Evolutionary conservation across 2,113 vertebrate species (phyloP).

Genomic region (Morone saxatilis): DNA sequence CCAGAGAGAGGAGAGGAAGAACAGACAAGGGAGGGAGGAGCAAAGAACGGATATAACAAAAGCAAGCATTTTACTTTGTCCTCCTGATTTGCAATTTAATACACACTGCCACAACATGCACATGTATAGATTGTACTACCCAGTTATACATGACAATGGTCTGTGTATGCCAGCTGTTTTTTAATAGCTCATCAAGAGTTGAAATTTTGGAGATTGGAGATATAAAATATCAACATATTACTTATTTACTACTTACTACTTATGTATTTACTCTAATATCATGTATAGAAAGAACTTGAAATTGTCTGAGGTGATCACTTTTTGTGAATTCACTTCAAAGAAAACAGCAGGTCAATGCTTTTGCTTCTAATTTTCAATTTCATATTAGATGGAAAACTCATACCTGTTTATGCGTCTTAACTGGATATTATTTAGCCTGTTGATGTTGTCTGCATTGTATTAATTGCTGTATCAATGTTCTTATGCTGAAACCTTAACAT

Average conservation of each 20-base stretch:
- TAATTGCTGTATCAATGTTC: background rate
- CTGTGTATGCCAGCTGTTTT: background rate
- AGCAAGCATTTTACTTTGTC: conserved; percentile 57
- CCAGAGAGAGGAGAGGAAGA: conserved; percentile 41
- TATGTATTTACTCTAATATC: background rate
- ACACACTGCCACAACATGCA: conserved; percentile 55
- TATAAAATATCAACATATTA: too few species aligned
- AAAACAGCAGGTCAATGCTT: background rate
- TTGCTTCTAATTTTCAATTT: background rate
- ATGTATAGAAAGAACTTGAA: background rate
- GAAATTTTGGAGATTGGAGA: background rate
- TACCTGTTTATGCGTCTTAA: background rate
- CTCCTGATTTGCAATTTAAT: conserved; percentile 67
- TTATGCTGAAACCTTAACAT: background rate
- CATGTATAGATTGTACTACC: conserved; percentile 34
- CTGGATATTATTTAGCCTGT: background rate
- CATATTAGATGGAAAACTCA: background rate
- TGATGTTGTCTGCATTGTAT: background rate
- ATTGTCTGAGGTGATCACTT: background rate
- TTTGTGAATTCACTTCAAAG: background rate
- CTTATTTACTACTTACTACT: too few species aligned
- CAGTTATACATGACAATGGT: conserved; percentile 13
- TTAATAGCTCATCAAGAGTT: background rate
- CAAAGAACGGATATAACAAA: conserved; percentile 53
- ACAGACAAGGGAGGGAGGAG: conserved; percentile 1